These are phyloP conservation scores for Calyptommatus sinebrachiatus DNA, from an alignment of 2,113 vertebrate genomes.

Conservation along the genomic window DNA sequence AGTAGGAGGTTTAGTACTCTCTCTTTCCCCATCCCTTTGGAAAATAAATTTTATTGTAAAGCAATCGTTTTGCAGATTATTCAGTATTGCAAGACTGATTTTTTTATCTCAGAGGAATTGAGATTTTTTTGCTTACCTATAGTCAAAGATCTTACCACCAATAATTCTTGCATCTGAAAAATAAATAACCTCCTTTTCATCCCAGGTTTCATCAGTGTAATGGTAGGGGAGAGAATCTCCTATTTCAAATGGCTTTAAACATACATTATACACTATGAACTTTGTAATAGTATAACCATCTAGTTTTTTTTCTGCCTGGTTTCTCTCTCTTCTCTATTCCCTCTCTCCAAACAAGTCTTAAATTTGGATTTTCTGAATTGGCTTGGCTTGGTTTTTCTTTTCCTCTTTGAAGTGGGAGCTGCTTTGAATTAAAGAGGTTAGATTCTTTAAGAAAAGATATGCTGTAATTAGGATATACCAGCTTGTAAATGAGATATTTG, in stretches of 20 bases:
- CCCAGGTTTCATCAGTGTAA: background rate
- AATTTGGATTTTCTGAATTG: slow-evolving; percentile 2
- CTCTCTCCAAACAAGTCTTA: background rate
- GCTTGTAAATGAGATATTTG: slow-evolving; percentile 31
- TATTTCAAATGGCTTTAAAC: slow-evolving; percentile 11
- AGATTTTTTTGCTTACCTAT: background rate
- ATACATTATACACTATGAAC: background rate
- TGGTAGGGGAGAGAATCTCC: background rate
- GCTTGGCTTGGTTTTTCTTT: slow-evolving; percentile 7
- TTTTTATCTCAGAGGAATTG: background rate
- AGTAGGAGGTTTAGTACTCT: background rate
- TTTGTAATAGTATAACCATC: background rate
- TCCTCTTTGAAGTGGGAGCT: slow-evolving; percentile 15
- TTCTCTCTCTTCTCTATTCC: background rate
- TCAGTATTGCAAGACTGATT: background rate
- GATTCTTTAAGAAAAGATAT: slow-evolving; percentile 39
- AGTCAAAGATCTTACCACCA: background rate
- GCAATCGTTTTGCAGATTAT: background rate
- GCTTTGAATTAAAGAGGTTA: slow-evolving; percentile 24
- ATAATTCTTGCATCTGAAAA: background rate
- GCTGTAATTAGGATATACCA: slow-evolving; percentile 38
- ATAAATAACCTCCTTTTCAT: background rate
- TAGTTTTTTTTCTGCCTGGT: background rate
- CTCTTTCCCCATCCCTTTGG: too few relatives aligned
- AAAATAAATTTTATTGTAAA: background rate